Conservation (phyloP, 1,140 invertebrate species). For the Pinna nobilis region DNA sequence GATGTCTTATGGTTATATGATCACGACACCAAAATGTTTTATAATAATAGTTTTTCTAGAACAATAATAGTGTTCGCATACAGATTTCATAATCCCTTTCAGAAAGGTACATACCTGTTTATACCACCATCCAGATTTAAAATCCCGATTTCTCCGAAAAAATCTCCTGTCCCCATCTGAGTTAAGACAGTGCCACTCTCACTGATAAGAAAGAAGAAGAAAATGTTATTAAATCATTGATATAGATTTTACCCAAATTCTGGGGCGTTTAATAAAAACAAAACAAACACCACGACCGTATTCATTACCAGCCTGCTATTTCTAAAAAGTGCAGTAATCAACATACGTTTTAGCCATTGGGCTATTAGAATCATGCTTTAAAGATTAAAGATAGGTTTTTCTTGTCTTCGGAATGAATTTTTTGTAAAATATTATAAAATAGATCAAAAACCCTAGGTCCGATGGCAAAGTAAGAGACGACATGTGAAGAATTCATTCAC, state of each 20-base stretch:
- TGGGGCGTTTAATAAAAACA: not conserved
- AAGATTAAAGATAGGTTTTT: no score
- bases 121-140: conserved; percentile 92
- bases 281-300: not conserved
- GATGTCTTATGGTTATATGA: not conserved
- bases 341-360: no score
- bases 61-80: not conserved
- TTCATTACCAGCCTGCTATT: no score
- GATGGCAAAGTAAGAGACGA: no score
- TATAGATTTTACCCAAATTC: not conserved
- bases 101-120: conserved; percentile 86
- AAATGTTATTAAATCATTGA: not conserved
- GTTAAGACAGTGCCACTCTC: conserved; percentile 94
- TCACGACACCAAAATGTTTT: not conserved
- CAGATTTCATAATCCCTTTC: no score
- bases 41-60: not conserved
- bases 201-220: conserved; percentile 76
- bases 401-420: no score
- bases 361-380: no score
- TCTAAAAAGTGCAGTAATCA: no score
- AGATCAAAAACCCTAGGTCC: no score
- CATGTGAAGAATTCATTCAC: no score
- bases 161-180: conserved; percentile 97
- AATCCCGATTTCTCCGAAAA: conserved; percentile 98
- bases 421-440: no score